phyloP scores from a whole-genome alignment of 2,113 vertebrate species.

The Peromyscus polionotus region DNA sequence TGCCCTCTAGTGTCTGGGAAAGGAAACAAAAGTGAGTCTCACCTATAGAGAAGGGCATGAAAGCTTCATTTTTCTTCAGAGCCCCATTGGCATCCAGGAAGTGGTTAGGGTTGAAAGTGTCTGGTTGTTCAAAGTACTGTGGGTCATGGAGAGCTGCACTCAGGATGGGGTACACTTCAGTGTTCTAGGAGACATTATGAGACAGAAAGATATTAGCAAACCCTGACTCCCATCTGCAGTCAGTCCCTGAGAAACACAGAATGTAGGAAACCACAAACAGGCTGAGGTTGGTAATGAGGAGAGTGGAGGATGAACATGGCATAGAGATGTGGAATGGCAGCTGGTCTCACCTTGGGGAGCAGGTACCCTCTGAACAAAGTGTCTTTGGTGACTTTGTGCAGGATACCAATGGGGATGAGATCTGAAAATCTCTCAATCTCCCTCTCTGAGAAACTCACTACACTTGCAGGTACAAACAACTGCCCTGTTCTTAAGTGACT shows the following conservation, averaged over 20 bases:
- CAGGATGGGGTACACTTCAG: background rate
- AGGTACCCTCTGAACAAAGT: background rate
- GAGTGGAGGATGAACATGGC: background rate
- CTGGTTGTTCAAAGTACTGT: constrained; percentile 75
- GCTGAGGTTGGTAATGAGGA: background rate
- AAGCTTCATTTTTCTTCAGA: constrained; percentile 76
- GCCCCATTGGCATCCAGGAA: background rate
- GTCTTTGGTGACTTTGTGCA: background rate
- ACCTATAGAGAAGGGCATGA: constrained; percentile 83
- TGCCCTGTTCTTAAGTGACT: background rate
- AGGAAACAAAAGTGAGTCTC: background rate
- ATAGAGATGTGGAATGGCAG: background rate
- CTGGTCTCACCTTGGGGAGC: background rate
- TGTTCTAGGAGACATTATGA: background rate
- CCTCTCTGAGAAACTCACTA: background rate
- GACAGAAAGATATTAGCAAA: background rate
- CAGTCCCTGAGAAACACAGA: background rate
- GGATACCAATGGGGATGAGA: background rate
- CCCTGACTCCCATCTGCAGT: background rate
- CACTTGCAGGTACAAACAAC: background rate
- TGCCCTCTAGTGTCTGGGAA: background rate
- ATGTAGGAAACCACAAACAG: background rate
- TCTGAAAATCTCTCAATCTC: background rate
- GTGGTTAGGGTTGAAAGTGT: constrained; percentile 75
- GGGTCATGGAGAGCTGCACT: background rate